phyloP scores from a whole-genome alignment of 2,113 vertebrate genomes.

The Caranx ignobilis region DNA sequence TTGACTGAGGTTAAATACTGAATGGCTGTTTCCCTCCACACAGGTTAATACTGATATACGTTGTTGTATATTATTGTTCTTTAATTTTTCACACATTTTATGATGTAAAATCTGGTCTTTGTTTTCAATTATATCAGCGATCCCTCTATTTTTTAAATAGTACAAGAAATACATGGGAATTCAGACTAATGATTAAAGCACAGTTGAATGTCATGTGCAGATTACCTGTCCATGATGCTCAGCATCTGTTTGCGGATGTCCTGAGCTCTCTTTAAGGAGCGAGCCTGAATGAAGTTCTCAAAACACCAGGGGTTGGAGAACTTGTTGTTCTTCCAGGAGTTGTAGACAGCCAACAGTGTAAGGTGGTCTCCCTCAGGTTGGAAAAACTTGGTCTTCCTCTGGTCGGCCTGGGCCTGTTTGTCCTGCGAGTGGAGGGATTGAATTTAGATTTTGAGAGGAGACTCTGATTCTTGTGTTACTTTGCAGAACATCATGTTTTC shows the following conservation, averaged over 20 bases:
- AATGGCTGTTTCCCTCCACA: no score
- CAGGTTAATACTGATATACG: no score
- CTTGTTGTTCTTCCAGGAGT: constrained; percentile 98
- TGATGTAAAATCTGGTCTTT: neutral
- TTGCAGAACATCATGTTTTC: neutral
- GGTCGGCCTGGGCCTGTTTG: constrained; percentile 94
- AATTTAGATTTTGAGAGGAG: neutral
- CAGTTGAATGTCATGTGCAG: neutral
- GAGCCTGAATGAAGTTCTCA: constrained; percentile 95
- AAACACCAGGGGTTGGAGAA: constrained; percentile 98
- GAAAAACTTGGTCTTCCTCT: constrained; percentile 98
- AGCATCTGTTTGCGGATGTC: constrained; percentile 98
- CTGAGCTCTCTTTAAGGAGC: constrained; percentile 91
- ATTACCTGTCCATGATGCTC: constrained; percentile 95
- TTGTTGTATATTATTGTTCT: no score
- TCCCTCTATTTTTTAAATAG: neutral
- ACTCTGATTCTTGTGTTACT: neutral
- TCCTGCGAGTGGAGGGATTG: constrained; percentile 79
- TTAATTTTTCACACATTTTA: no score
- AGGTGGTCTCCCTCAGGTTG: constrained; percentile 96
- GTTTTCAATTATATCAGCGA: neutral
- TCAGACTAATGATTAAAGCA: neutral
- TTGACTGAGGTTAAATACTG: no score
- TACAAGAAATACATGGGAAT: neutral
- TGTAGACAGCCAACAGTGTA: constrained; percentile 94